Evolutionary conservation across 2,888 invertebrate species (phyloP), one percentile per base, ranked within the genome.

Genomic region (Liodrosophila aerea): DNA sequence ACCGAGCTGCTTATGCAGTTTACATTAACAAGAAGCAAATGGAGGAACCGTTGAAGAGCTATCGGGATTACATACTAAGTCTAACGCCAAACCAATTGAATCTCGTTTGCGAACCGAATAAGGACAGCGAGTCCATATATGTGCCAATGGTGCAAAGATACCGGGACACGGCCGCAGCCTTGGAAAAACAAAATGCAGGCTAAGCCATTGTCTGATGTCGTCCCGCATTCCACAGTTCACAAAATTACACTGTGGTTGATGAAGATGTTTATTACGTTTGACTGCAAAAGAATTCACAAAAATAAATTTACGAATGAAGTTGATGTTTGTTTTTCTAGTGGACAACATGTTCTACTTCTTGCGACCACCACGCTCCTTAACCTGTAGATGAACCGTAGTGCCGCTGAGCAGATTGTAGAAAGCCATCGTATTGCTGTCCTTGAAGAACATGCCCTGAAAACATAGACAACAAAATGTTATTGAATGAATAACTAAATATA

Each of bases 361-460:
- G 56, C 98, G 92, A 12, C 99, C 99, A 88, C 99, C 99, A 90
- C 99, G 94, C 90, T 99, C 99, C 91, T 99, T 99, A 51, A 98
- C 93, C 88, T 98, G 96, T 64, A 99, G 92, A 74, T 96, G 95
- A 33, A 99, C 93, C 7, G 94, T 91, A 0, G 95, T 95, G 49
- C 96, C 96, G 29, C 95, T 95, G 7, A 94, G 92, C 65, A 99
- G 93, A 91, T 99, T 99, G 91, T 99, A 99, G 91, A 95, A 99
- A 0, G 98, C 99, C 90, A 98, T 91, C 0, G 95, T 94, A 88
- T 98, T 97, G 47, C 94, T 96, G 91, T 99, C 99, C 89, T 99
- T 99, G 92, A 99, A 96, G 92, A 99, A 99, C 91, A 99, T 93
- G 30, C 98, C 98, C 96, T 98, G 90, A 13, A 92, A 91, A 76